Evolutionary conservation across 2,797 vertebrate genomes (phyloP).

Genomic region (Antrozous pallidus): DNA sequence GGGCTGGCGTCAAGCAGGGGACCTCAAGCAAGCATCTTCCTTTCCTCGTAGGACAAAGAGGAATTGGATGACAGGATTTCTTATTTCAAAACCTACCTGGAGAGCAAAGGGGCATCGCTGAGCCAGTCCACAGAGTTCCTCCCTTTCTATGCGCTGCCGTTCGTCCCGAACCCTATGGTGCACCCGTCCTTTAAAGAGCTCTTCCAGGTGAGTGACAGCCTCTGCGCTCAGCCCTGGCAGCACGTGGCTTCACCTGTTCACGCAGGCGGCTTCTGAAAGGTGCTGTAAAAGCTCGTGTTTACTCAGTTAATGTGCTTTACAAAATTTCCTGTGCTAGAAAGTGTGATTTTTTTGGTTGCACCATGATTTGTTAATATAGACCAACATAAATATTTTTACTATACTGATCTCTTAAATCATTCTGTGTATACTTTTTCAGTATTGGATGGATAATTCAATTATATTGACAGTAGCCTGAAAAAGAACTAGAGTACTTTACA

Average conservation of each 20-base stretch:
- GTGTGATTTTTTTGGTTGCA: neutral
- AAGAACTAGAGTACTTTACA: neutral
- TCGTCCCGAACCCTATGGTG: slow-evolving; percentile 90
- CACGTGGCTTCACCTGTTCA: neutral
- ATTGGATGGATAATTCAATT: neutral
- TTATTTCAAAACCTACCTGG: slow-evolving; percentile 91
- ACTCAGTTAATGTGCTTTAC: neutral
- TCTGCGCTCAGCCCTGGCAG: neutral
- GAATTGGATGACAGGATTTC: slow-evolving; percentile 89
- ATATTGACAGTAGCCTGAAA: neutral
- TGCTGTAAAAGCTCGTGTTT: neutral
- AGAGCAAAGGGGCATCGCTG: slow-evolving; percentile 91
- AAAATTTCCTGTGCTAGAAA: neutral
- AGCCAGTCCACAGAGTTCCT: slow-evolving; percentile 95
- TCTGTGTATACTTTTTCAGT: neutral
- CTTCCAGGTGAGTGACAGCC: slow-evolving; percentile 87
- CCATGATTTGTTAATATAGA: neutral
- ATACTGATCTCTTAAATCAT: neutral
- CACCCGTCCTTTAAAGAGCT: slow-evolving; percentile 96
- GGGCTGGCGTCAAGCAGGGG: fast-evolving
- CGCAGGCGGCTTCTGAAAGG: neutral
- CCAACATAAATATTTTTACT: neutral
- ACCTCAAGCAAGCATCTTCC: neutral
- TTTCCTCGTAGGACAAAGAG: slow-evolving; percentile 84
- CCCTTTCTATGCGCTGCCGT: slow-evolving; percentile 96